These are phyloP conservation scores for Corythornis vintsioides DNA, from an alignment of 2,113 vertebrate species.

Conservation along the genomic window DNA sequence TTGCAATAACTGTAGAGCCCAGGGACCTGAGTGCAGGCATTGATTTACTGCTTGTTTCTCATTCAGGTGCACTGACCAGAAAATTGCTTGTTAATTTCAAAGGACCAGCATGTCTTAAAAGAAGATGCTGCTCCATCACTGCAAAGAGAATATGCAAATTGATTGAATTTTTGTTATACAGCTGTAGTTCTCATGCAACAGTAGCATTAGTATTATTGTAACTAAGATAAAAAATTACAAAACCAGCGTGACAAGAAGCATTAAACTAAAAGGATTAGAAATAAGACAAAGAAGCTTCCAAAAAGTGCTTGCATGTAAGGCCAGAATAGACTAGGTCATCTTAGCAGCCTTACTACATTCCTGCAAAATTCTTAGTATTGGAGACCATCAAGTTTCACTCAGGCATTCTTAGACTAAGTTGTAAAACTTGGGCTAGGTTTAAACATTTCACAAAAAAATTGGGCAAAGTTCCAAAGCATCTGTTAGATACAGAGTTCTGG, in stretches of 20 bases:
- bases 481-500: not conserved
- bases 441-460: not conserved
- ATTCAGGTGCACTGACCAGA: not conserved
- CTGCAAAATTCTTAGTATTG: not conserved
- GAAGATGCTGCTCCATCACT: not conserved
- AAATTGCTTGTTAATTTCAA: conserved; percentile 28
- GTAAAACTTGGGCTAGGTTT: not conserved
- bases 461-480: not conserved
- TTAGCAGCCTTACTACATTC: not conserved
- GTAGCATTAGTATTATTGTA: not conserved
- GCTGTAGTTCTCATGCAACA: not conserved
- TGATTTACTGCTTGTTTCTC: conserved; percentile 6
- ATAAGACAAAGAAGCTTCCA: not conserved
- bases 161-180: not conserved
- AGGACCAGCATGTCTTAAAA: not conserved
- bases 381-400: not conserved
- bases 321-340: not conserved
- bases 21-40: not conserved
- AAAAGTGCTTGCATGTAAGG: not conserved
- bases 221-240: not conserved
- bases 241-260: not conserved
- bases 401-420: not conserved
- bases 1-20: not conserved
- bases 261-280: not conserved
- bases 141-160: not conserved